Percentiles rank a stretch among this genome's conserved stretches.
These are phyloP conservation scores for Sisyra nigra DNA, from an alignment of 2,888 invertebrate genomes.

Conservation along the genomic window DNA sequence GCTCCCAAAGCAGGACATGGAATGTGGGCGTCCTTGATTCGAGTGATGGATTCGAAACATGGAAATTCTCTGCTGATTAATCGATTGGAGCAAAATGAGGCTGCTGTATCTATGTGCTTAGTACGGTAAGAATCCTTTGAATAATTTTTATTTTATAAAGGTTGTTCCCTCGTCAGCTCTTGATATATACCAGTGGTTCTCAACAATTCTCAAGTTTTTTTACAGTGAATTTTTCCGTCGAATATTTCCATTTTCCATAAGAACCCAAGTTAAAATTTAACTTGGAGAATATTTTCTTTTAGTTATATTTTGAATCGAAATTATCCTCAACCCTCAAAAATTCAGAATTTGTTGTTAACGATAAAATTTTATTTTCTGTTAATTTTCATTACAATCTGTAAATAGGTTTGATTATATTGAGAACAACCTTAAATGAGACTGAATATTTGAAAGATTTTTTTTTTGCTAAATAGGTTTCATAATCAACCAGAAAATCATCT, in stretches of 20 bases:
- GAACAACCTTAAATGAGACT: too few relatives aligned
- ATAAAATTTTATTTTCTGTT: too few relatives aligned
- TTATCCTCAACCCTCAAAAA: too few relatives aligned
- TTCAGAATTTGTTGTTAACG: too few relatives aligned
- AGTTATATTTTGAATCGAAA: too few relatives aligned
- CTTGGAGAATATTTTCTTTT: too few relatives aligned
- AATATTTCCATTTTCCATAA: too few relatives aligned
- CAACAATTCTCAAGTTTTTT: background rate
- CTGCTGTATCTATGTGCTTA: constrained; percentile 77
- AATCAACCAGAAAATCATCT: constrained; percentile 26
- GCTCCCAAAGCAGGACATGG: constrained; percentile 92
- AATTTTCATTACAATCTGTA: too few relatives aligned
- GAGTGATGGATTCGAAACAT: constrained; percentile 71
- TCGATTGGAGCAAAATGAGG: constrained; percentile 88
- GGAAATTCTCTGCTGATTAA: constrained; percentile 65
- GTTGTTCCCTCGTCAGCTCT: background rate
- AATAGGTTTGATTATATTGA: too few relatives aligned
- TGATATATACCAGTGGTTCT: background rate
- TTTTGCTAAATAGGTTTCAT: constrained; percentile 20
- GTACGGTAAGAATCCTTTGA: constrained; percentile 47
- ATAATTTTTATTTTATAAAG: background rate
- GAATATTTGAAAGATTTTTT: too few relatives aligned
- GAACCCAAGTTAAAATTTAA: background rate
- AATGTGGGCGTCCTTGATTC: constrained; percentile 88
- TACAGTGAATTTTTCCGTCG: background rate